Percentiles rank a stretch among this genome's conserved stretches.
These are phyloP conservation scores for Pelecanoides urinatrix DNA, from an alignment of 2,113 vertebrate genomes.

Conservation along the genomic window DNA sequence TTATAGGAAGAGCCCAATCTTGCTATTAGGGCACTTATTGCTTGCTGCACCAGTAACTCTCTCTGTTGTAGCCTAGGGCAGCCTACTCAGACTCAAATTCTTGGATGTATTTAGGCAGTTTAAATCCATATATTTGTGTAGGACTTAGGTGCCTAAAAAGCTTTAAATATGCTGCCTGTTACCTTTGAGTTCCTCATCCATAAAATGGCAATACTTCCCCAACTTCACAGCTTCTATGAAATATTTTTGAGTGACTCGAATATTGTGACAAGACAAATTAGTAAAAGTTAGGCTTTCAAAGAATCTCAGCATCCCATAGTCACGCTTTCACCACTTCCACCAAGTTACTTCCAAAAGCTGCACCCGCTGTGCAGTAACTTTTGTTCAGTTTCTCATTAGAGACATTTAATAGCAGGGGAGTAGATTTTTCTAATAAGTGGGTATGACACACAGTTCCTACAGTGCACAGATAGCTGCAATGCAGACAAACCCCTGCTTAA, in stretches of 20 bases:
- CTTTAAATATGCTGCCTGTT: not conserved
- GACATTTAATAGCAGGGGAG: not conserved
- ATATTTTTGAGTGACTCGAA: not conserved
- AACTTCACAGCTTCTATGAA: not conserved
- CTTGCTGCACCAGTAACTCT: not conserved
- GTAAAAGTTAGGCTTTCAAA: not conserved
- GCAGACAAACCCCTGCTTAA: not conserved
- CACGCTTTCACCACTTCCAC: not conserved
- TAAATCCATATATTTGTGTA: not conserved
- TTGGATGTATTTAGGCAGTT: not conserved
- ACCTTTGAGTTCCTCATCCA: not conserved
- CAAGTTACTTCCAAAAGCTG: not conserved
- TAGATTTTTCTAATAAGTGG: not conserved
- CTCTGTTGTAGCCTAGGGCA: not conserved
- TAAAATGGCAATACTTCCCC: not conserved
- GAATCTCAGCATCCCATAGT: not conserved
- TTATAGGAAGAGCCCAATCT: not conserved
- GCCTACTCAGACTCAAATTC: not conserved
- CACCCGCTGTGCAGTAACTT: not conserved
- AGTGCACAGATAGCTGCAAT: not conserved
- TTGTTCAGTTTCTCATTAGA: not conserved
- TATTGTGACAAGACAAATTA: not conserved
- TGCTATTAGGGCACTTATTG: not conserved
- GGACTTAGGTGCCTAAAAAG: not conserved
- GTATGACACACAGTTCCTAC: not conserved